Evolutionary conservation across 2,888 invertebrate species (phyloP).

Genomic region (Yponomeuta plumbellus): DNA sequence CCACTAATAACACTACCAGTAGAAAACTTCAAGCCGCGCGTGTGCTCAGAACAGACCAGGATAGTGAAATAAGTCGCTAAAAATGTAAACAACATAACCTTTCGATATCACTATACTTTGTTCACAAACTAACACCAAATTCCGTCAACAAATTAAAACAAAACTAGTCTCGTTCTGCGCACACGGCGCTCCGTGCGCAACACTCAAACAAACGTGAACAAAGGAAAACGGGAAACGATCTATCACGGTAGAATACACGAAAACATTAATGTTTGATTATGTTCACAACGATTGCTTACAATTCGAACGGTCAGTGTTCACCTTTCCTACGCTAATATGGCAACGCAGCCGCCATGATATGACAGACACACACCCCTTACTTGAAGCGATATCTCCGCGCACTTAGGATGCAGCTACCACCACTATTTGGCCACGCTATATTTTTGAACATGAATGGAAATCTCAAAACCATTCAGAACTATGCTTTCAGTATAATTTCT

Average conservation of each 20-base stretch:
- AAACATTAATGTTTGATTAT: constrained; percentile 59
- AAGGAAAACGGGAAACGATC: constrained; percentile 15
- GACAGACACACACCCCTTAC: constrained; percentile 22
- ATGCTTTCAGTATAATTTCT: too few relatives aligned
- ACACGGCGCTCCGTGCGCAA: constrained; percentile 20
- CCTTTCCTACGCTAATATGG: constrained; percentile 65
- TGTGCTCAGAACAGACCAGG: background rate
- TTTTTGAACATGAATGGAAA: too few relatives aligned
- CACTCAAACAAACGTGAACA: constrained; percentile 21
- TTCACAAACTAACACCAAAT: background rate
- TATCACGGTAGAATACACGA: constrained; percentile 13
- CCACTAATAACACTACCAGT: constrained; percentile 19
- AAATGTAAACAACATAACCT: background rate
- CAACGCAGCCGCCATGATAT: constrained; percentile 57
- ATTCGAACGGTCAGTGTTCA: constrained; percentile 44
- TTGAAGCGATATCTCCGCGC: constrained; percentile 3
- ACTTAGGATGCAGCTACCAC: background rate
- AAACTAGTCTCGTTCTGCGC: background rate
- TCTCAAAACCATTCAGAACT: too few relatives aligned
- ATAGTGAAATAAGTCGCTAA: background rate
- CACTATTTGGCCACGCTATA: too few relatives aligned
- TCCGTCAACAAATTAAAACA: background rate
- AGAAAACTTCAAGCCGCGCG: constrained; percentile 1
- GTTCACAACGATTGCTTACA: constrained; percentile 58
- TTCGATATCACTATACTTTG: constrained; percentile 6